Evolutionary conservation across 2,888 invertebrate genomes (phyloP), one percentile per base, ranked within the genome.

Genomic region (Poecilus cupreus): DNA sequence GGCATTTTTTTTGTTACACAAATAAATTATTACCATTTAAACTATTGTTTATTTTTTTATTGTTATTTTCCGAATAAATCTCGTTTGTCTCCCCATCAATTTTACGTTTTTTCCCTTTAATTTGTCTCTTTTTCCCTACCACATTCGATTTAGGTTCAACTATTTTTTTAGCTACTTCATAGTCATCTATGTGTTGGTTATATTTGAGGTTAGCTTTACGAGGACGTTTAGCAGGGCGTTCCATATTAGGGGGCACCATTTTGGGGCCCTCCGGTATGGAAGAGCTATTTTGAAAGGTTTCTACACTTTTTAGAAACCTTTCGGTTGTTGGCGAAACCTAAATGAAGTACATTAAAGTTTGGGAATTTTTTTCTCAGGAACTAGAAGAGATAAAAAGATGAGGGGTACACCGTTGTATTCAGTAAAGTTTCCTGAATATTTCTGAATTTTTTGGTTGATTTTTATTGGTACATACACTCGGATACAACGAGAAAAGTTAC

Each of bases 131-230:
- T 57, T 80, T 80, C 1, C 10, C 32, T 8, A 22, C 51, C 37
- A 5, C 24, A 22, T 18, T 64, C 26, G n/a, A 2, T 32, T 16
- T 64, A 49, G n/a, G 39, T 32, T 70, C 11, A 10, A 26, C 16
- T 5, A 18, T 60, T 51, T 77, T 78, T 22, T 81, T 49, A 39
- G 10, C 39, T 32, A 13, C 26, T 32, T 76, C 26, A 46, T n/a
- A 20, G 13, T 78, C 57, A 68, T 57, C 37, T 82, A 32, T 57
- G 5, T 26, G 22, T 6, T 43, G n/a, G n/a, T 78, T 68, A 75
- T 83, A 82, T 64, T 80, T 82, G 18, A 68, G 43, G 32, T 82
- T 83, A 1, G 83, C 78, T 81, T 82, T 83, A 0, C 82, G 72
- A 8, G 82, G 57, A 16, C 82, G 46, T 37, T 82, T 46, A 10